These are phyloP conservation scores for Dallia pectoralis DNA, from an alignment of 2,797 vertebrate species.

Conservation along the genomic window DNA sequence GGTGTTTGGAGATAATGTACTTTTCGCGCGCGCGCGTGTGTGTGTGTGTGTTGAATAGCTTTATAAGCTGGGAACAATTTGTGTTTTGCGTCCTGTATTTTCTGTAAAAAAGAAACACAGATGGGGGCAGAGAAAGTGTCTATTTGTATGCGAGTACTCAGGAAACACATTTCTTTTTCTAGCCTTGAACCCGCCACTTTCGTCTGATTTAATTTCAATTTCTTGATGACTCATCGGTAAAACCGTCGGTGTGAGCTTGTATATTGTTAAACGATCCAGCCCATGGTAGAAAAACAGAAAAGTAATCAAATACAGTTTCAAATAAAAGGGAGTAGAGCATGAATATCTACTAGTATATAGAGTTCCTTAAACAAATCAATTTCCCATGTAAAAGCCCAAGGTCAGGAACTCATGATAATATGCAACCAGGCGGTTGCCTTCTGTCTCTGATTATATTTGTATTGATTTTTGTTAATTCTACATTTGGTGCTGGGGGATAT, in stretches of 20 bases:
- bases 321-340: background rate
- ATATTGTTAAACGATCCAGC: background rate
- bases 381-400: background rate
- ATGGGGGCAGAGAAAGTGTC: background rate
- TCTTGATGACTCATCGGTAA: background rate
- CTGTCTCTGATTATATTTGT: background rate
- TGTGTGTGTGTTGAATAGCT: background rate
- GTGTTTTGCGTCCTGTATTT: background rate
- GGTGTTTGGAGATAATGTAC: background rate
- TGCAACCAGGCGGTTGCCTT: background rate
- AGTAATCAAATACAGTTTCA: background rate
- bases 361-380: background rate
- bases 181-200: background rate
- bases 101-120: background rate
- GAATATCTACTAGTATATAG: background rate
- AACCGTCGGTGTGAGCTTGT: background rate
- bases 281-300: background rate
- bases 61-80: background rate
- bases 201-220: background rate
- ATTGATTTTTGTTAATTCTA: conserved; percentile 23
- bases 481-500: conserved; percentile 32
- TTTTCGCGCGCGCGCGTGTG: no score
- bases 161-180: background rate
- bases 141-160: background rate
- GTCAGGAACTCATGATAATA: background rate